Percentiles rank a stretch among this genome's conserved stretches.
These are phyloP conservation scores for Clistopyga incitator DNA, from an alignment of 2,888 invertebrate species.

Conservation along the genomic window DNA sequence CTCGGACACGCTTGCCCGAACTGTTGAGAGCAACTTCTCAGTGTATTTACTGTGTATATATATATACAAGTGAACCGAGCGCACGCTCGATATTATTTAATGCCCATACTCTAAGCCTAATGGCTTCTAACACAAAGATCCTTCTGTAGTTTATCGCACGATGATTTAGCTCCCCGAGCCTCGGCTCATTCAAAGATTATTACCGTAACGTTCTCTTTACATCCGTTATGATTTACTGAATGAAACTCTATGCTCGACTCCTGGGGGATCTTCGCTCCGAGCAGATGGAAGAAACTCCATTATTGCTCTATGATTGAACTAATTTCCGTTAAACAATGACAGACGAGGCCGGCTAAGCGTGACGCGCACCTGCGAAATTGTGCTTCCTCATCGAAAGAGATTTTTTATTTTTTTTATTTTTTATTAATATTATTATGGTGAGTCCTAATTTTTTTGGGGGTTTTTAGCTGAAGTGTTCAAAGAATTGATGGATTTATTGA, in stretches of 20 bases:
- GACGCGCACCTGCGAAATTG: too few relatives aligned
- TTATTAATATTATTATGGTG: too few relatives aligned
- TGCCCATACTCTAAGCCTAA: constrained; percentile 45
- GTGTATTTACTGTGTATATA: not conserved
- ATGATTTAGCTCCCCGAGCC: constrained; percentile 33
- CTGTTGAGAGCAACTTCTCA: not conserved
- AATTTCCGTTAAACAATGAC: too few relatives aligned
- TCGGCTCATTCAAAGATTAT: constrained; percentile 59
- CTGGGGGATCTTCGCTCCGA: constrained; percentile 24
- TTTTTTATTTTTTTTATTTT: too few relatives aligned
- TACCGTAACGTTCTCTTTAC: constrained; percentile 44
- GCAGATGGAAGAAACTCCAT: not conserved
- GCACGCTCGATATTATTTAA: constrained; percentile 51
- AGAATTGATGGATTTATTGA: too few relatives aligned
- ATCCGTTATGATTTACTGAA: constrained; percentile 56
- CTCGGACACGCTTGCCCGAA: constrained; percentile 30
- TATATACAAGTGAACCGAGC: not conserved
- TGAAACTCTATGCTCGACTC: constrained; percentile 55
- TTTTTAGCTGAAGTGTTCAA: too few relatives aligned
- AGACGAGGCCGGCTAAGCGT: too few relatives aligned
- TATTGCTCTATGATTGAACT: not conserved
- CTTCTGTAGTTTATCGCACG: constrained; percentile 59
- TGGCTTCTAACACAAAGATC: constrained; percentile 59
- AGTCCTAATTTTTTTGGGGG: too few relatives aligned
- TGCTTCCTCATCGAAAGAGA: too few relatives aligned